Base-by-base conservation (phyloP, 2,888 invertebrate genomes). In the Ectemnius cavifrons region DNA sequence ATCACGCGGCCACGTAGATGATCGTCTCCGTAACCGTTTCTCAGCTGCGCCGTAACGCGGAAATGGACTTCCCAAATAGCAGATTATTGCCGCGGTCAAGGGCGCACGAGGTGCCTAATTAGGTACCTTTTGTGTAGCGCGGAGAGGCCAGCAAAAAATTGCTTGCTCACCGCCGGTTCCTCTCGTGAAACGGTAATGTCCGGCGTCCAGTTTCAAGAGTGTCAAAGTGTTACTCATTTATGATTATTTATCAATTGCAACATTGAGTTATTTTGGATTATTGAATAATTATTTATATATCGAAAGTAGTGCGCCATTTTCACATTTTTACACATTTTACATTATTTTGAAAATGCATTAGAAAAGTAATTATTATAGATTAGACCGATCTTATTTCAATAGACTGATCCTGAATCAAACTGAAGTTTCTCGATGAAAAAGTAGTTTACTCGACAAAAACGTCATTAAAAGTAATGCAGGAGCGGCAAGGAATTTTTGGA, bases 1-100 rank as follows among this genome's bases (percentile, higher is more conserved):
- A 68, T 68, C 60, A 23, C 23, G 37, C 13, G 52, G 65, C 5
- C 62, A 62, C 16, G 56, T 58, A 23, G 18, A 16, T 16, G 52
- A 52, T 60, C 14, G 14, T 61, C 46, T 61, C 4, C 61, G 61
- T 14, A 28, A 46, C 46, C 45, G 20, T 16, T 14, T n/a, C 49
- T 4, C 4, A 6, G n/a, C 52, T 52, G 46, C 56, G 56, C 27
- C 16, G 11, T 57, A 23, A 52, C 52, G 52, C 52, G 52, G 52
- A 52, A 52, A 52, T 16, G 52, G 16, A 16, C 52, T 16, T 52
- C n/a, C 52, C 52, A 16, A 52, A 52, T 52, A 52, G 16, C 52
- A 52, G 52, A 52, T 52, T 5, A 52, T 16, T 4, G 16, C 16
- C 52, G 52, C 5, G 52, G 52, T 52, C 52, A 52, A 52, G 52